Base-by-base conservation (phyloP, 1,140 invertebrate species). In the Mylabris phalerata region DNA sequence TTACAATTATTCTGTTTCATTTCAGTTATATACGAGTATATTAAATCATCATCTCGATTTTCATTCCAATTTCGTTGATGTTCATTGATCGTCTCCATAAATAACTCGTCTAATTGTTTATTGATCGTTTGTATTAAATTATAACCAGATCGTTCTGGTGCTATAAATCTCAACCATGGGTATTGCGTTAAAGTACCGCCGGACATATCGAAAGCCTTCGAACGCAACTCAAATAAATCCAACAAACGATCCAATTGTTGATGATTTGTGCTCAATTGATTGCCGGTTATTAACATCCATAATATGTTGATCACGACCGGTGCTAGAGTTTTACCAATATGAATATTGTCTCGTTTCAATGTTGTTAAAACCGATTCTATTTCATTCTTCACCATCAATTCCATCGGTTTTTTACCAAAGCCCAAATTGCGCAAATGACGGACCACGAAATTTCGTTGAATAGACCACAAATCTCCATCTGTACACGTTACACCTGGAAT, bases 1-100 rank as follows among this genome's bases (percentile, higher is more conserved):
- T 58, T 46, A 1, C 19, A 19, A 62, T 62, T 26, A 54, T 59
- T 13, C 40, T 50, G 73, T 9, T 73, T 71, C 78, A 90, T 86
- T 76, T 90, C 82, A 41, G 80, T 75, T 3, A 93, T 75, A 69
- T 86, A 92, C 38, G 84, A 80, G 66, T 90, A 89, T 45, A 93
- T 89, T 26, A 92, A 81, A 68, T 93, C 89, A 11, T 78, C 72
- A 27, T 78, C 78, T 32, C 73, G 74, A 26, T 74, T 71, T 26
- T 78, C 49, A 11, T 76, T 67, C 45, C 82, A 79, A 1, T 71
- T 77, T 38, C 68, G 64, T 46, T 81, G 78, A 60, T 89, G 87
- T 19, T 84, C 79, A 2, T 76, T 68, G 32, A 89, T 86, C 9
- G 75, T 78, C 49, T 80, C 73, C 78, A 78, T 77, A 13, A 86